Evolutionary conservation across 2,888 invertebrate genomes (phyloP), one percentile per base, ranked within the genome.

Genomic region (Halictus ligatus): DNA sequence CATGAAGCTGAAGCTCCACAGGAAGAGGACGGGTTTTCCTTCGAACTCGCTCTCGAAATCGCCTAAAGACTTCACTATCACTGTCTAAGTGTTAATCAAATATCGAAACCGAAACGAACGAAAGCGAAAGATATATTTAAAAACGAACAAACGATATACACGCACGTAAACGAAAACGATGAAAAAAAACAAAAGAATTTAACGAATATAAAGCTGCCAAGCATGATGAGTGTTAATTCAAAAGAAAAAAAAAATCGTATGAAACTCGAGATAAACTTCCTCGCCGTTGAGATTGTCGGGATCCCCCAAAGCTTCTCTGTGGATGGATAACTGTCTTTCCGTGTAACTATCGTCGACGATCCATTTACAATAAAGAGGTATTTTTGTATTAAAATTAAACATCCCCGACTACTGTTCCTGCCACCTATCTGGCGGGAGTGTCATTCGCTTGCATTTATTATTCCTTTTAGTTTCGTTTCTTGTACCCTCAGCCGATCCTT

Each of bases 51-150:
- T 95, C 88, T 94, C 94, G 67, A 93, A 94, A 90, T 94, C 94
- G 85, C 93, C 94, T 80, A 94, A 95, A 89, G 95, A 95, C 93
- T 95, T 95, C 91, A 95, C 95, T 86, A 95, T 95, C 93, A 95
- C 95, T 88, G 95, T 95, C 91, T 95, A 94, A 95, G 80, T 91
- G 91, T 87, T 91, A 89, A 88, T 90, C 86, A 87, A 90, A 89
- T 78, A 58, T 46, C 40, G 76, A 77, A 74, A 67, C 18, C 35
- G 15, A 73, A 71, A 72, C 60, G n/a, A 69, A 40, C 35, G 40
- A 69, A 69, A 35, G 67, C 69, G 69, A 69, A 69, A 69, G 69
- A 21, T 35, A 69, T 69, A 40, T 69, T 21, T 69, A 29, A 58
- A 58, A 21, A 77, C 29, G 40, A 21, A 48, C 13, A 69, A 29